phyloP scores from a whole-genome alignment of 2,888 invertebrate genomes.

The Druceiella hillmani region DNA sequence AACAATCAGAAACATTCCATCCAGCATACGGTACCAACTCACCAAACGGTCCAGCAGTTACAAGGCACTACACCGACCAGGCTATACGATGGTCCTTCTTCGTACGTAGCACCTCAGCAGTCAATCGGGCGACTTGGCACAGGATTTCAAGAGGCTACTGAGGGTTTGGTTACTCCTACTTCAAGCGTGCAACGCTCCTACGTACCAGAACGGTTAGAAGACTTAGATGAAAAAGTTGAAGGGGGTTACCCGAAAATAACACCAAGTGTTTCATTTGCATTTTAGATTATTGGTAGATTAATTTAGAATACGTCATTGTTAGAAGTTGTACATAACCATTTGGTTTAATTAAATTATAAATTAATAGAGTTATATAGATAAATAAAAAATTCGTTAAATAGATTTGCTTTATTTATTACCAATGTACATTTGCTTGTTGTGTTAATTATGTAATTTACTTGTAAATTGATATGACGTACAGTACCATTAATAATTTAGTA shows the following conservation, averaged over 20 bases:
- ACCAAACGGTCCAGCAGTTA: conserved; percentile 25
- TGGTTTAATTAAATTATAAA: too few species aligned
- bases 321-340: too few species aligned
- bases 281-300: too few species aligned
- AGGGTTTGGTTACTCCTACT: conserved; percentile 10
- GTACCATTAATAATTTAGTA: too few species aligned
- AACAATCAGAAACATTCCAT: conserved; percentile 33
- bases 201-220: conserved; percentile 34
- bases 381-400: too few species aligned
- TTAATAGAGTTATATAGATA: too few species aligned
- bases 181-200: conserved; percentile 19
- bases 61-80: conserved; percentile 23
- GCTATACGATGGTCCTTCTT: conserved; percentile 41
- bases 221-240: conserved; percentile 31
- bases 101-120: conserved; percentile 41
- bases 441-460: too few species aligned
- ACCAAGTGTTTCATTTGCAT: conserved; percentile 21
- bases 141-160: conserved; percentile 23
- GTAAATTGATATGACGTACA: too few species aligned
- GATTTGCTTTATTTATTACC: too few species aligned
- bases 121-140: conserved; percentile 37
- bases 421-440: too few species aligned
- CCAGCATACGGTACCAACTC: conserved; percentile 30
- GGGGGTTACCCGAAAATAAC: conserved; percentile 23
- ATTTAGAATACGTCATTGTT: too few species aligned